Percentiles rank a stretch among this genome's conserved stretches.
Evolutionary conservation across 2,113 vertebrate genomes (phyloP).

Genomic region (Lamprotornis superbus): DNA sequence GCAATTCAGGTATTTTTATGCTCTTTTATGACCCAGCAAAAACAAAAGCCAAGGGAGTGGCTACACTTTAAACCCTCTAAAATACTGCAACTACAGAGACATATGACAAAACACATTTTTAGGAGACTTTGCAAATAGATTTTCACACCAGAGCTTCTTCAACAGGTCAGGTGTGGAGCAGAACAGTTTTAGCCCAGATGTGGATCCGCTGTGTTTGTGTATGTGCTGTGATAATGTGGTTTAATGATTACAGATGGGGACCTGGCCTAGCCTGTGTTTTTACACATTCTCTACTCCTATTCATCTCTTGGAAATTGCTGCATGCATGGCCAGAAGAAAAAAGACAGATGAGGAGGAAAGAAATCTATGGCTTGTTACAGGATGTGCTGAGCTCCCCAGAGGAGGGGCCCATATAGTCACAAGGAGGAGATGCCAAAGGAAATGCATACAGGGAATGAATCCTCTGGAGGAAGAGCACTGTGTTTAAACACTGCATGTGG

Average conservation of each 20-base stretch:
- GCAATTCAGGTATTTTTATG: background rate
- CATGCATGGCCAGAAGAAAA: fast-evolving
- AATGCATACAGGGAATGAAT: background rate
- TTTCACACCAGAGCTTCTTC: background rate
- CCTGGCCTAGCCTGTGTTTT: background rate
- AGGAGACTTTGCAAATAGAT: background rate
- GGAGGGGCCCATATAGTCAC: background rate
- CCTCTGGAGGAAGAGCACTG: background rate
- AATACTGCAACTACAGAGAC: background rate
- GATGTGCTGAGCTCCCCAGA: background rate
- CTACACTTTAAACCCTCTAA: background rate
- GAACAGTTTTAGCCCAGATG: background rate
- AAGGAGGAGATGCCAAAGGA: background rate
- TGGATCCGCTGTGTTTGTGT: background rate
- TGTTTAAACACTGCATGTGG: background rate
- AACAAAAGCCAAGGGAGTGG: background rate
- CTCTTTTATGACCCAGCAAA: background rate
- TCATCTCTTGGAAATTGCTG: background rate
- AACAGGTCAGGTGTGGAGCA: background rate
- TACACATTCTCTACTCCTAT: background rate
- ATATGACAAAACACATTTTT: background rate
- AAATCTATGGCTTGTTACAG: fast-evolving
- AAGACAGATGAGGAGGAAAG: background rate
- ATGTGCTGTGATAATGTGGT: background rate
- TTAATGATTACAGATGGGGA: background rate